phyloP scores from a whole-genome alignment of 2,113 vertebrate genomes.

The Nestor notabilis region DNA sequence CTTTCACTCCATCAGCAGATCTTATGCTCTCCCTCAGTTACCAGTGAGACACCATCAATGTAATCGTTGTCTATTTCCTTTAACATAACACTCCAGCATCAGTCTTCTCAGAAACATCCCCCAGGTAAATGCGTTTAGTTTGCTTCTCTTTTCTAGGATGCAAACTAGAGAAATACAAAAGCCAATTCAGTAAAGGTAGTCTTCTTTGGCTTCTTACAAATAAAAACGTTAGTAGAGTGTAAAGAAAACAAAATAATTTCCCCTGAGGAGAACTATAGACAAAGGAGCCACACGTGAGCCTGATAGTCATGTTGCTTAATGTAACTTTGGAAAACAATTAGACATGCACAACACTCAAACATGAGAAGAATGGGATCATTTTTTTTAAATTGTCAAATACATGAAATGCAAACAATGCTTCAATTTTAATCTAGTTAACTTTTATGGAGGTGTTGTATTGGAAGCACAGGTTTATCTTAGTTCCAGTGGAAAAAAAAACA shows the following conservation, averaged over 20 bases:
- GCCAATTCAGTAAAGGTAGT: not conserved
- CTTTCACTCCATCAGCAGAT: not conserved
- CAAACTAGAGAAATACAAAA: not conserved
- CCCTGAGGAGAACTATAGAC: not conserved
- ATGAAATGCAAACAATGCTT: not conserved
- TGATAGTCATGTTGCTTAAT: not conserved
- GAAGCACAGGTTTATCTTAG: not conserved
- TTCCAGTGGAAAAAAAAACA: not conserved
- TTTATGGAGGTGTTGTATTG: not conserved
- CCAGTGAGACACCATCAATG: not conserved
- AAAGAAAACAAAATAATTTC: not conserved
- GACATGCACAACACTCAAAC: not conserved
- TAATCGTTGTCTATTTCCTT: not conserved
- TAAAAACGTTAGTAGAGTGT: not conserved
- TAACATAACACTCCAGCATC: not conserved
- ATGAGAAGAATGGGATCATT: not conserved
- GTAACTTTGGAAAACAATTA: not conserved
- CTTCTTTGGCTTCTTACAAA: not conserved
- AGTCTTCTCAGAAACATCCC: not conserved
- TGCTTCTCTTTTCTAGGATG: not conserved
- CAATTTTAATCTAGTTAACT: not conserved
- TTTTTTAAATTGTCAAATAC: not conserved
- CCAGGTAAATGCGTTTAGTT: not conserved
- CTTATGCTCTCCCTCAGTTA: not conserved
- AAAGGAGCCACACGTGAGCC: not conserved